Conservation (phyloP, 2,888 invertebrate genomes). For the Cerceris rybyensis region DNA sequence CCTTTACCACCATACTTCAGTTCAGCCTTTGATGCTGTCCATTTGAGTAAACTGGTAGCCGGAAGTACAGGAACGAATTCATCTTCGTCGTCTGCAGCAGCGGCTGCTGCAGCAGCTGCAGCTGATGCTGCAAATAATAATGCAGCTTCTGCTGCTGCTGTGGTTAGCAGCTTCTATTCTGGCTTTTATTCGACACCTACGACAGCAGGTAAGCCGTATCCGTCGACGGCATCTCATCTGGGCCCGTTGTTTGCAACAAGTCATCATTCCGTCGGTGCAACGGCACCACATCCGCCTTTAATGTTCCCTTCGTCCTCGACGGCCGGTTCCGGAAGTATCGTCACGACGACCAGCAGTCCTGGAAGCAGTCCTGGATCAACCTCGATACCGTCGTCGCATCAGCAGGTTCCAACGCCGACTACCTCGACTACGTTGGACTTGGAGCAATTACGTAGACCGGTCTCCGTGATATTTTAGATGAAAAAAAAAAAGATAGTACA, state of each 20-base stretch:
- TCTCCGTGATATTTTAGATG: constrained; percentile 87
- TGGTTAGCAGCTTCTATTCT: constrained; percentile 87
- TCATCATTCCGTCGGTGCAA: constrained; percentile 82
- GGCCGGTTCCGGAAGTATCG: constrained; percentile 41
- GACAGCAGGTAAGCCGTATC: constrained; percentile 83
- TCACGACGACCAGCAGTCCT: constrained; percentile 66
- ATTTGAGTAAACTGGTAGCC: constrained; percentile 85
- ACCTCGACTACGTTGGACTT: constrained; percentile 82
- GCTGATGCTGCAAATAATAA: constrained; percentile 83
- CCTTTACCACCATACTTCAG: constrained; percentile 90
- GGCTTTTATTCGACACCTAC: constrained; percentile 84
- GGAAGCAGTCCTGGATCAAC: constrained; percentile 73
- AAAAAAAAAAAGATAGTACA: not conserved
- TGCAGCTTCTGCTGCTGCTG: constrained; percentile 83
- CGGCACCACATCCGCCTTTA: constrained; percentile 83
- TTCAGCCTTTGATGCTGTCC: constrained; percentile 87
- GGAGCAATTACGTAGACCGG: constrained; percentile 87
- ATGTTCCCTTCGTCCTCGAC: constrained; percentile 50
- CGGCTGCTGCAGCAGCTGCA: constrained; percentile 81
- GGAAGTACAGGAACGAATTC: constrained; percentile 58
- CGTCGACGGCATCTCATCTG: constrained; percentile 54
- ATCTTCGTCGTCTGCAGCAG: constrained; percentile 80
- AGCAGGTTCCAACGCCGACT: constrained; percentile 81
- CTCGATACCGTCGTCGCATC: constrained; percentile 66
- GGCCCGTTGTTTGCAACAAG: constrained; percentile 60